These are phyloP conservation scores for Xiphophorus couchianus DNA, from an alignment of 2,113 vertebrate species.

Conservation along the genomic window DNA sequence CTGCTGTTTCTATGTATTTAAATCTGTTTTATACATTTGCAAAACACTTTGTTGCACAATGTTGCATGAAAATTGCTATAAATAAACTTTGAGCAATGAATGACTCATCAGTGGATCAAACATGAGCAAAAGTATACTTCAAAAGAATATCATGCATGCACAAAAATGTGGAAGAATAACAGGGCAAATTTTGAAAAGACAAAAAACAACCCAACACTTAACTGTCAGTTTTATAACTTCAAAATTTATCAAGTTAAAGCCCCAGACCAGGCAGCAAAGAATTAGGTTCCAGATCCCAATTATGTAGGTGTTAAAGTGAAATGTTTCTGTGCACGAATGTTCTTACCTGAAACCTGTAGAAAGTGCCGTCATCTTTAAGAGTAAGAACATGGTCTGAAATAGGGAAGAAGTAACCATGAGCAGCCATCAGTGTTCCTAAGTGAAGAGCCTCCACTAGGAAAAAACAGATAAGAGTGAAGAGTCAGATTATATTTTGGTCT, in stretches of 20 bases:
- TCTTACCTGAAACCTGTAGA: conserved; percentile 95
- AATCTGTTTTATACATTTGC: too few species aligned
- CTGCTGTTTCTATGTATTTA: too few species aligned
- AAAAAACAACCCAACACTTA: too few species aligned
- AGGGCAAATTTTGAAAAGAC: background rate
- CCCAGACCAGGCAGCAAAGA: too few species aligned
- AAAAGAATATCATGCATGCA: background rate
- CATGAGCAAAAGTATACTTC: background rate
- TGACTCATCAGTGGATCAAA: background rate
- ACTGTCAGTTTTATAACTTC: too few species aligned
- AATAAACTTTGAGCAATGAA: background rate
- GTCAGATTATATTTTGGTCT: conserved; percentile 3
- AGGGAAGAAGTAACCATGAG: conserved; percentile 97
- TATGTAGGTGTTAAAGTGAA: background rate
- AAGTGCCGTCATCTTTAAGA: conserved; percentile 96
- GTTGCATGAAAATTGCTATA: background rate
- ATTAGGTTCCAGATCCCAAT: background rate
- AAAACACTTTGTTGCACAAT: background rate
- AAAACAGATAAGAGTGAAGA: conserved; percentile 44
- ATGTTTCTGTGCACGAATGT: background rate
- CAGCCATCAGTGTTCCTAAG: conserved; percentile 95
- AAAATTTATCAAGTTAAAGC: background rate
- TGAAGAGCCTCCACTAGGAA: conserved; percentile 92
- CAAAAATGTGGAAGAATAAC: background rate
- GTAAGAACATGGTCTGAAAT: conserved; percentile 98